These are phyloP conservation scores for Falco novaeseelandiae DNA, from an alignment of 2,797 vertebrate genomes.

Conservation along the genomic window DNA sequence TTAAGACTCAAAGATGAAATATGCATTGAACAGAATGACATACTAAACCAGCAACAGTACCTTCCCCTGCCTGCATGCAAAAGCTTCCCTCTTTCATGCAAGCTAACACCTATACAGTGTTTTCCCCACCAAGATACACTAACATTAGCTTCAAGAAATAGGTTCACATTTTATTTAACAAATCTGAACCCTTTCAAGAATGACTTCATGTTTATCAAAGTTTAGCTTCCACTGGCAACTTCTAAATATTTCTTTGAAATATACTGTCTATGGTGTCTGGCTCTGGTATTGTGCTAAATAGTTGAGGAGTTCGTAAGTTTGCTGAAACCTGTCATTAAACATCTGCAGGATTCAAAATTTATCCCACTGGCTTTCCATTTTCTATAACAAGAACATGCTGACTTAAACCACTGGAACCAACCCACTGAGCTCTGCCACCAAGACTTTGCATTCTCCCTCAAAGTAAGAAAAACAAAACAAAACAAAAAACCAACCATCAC, in stretches of 20 bases:
- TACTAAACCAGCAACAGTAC: background rate
- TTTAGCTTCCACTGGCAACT: slow-evolving; percentile 14
- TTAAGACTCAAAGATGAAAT: background rate
- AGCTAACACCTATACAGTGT: background rate
- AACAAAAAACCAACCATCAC: background rate
- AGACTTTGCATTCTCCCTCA: background rate
- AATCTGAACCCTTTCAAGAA: background rate
- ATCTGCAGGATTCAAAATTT: slow-evolving; percentile 44
- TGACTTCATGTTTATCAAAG: background rate
- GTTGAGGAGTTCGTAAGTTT: background rate
- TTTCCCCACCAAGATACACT: background rate
- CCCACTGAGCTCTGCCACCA: slow-evolving; percentile 4
- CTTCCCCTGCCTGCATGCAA: background rate
- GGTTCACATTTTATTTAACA: background rate
- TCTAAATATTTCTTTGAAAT: slow-evolving; percentile 1
- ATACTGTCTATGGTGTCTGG: background rate
- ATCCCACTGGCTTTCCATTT: slow-evolving; percentile 28
- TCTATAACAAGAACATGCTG: slow-evolving; percentile 55
- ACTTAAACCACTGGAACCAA: slow-evolving; percentile 58
- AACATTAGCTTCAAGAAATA: background rate
- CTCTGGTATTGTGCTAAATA: background rate
- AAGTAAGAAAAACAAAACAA: background rate
- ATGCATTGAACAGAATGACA: background rate
- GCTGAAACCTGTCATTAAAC: slow-evolving; percentile 62
- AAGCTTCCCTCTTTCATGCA: background rate